Evolutionary conservation across 2,113 vertebrate genomes (phyloP), one percentile per base, ranked within the genome.

Genomic region (Arenaria interpres): DNA sequence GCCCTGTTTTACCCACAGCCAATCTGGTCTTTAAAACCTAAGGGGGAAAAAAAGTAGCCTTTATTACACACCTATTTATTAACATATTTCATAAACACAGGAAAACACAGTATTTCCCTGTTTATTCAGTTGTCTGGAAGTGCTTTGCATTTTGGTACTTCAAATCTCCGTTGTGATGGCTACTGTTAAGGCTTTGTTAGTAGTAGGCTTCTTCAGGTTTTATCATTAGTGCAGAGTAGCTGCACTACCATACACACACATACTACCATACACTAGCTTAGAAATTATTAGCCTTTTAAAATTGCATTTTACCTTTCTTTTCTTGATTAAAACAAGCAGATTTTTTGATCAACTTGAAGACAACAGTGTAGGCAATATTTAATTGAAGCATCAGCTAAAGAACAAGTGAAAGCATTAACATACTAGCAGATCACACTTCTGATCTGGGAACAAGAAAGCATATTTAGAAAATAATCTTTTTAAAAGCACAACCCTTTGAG

Each of bases 21-120:
- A 99, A 95, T 75, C 99, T 98, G 46, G 99, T 99, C 98, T 99
- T 99, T 93, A 99, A 90, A 68, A 99, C 99, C 99, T 99, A 74
- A 72, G 78, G 14, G 25, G 28, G 32, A 85, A 92, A 93, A 73
- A 92, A 94, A 53, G 7, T 24, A 75, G n/a, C 7, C 30, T 77
- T 89, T 80, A 32, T 74, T 85, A 91, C 19, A 35, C 18, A 74
- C 1, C 4, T 82, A 27, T 45, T 90, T 41, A 50, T 74, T 85
- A 35, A 69, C 4, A 3, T 46, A 14, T 43, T 64, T 87, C 73
- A 68, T 8, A 66, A 56, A 81, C 14, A 54, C 7, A 86, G 43
- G 22, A 64, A 89, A 89, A 53, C 12, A 88, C 12, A 46, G 15
- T 20, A 5, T 27, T 22, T 28, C 14, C 60, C 41, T 86, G 23